Evolutionary conservation across 2,888 invertebrate species (phyloP), one percentile per base, ranked within the genome.

Genomic region (Nemoura dubitans): DNA sequence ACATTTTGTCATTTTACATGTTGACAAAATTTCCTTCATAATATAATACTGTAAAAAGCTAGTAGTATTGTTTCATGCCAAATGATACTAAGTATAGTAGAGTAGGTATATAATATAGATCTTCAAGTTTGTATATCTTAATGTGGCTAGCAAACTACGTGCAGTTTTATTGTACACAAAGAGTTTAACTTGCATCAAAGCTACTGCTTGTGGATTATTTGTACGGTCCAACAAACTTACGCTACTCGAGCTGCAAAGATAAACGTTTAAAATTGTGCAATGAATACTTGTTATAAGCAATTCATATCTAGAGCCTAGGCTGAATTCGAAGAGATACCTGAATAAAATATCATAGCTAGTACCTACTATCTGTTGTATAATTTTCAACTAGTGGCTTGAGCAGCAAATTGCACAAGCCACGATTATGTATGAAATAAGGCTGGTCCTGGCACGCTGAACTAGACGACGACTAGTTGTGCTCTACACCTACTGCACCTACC

Each of bases 391-490:
- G 59, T 59, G 59, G 59, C 59, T 59, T 59, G 2, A 3, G 59
- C 59, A 59, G 59, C 59, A 14, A 7, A 59, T 7, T 14, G 21
- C 78, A 5, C 21, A 76, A 26, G 78, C 25, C 42, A 25, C 6
- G 83, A 83, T 83, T 83, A 83, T 83, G 83, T 83, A 26, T 83
- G 30, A 83, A 83, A 83, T 83, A 83, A 83, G 83, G 83, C 83
- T 25, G 43, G 83, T 83, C n/a, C 36, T 83, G 83, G 36, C 26
- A 81, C 27, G 81, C 81, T 29, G 29, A 81, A 21, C 28, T 81
- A 29, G 7, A 0, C 21, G 16, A 81, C 27, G 30, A 81, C 81
- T 81, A 81, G 81, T 29, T 10, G 28, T 81, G 81, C 27, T 29
- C 29, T 27, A 81, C 7, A 78, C 36, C 59, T 59, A 59, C 29